Conservation (phyloP, 2,888 invertebrate genomes). For the Volucella bombylans region DNA sequence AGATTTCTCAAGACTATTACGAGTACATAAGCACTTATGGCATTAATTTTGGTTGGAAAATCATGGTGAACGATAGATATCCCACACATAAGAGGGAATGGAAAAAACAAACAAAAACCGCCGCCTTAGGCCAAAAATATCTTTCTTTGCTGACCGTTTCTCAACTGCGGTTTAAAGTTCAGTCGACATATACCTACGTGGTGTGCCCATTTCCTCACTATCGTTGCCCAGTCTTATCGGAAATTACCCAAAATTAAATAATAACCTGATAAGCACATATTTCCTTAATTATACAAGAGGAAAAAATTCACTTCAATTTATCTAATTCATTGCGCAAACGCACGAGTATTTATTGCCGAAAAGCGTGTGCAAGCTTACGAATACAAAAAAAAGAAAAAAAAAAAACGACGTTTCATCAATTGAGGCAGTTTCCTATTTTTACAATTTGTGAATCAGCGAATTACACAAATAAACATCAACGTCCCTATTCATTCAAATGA, state of each 20-base stretch:
- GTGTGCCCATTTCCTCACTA: background rate
- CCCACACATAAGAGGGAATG: no score
- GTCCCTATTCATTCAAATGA: background rate
- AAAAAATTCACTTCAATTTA: slow-evolving; percentile 10
- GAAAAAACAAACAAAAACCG: no score
- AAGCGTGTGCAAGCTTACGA: background rate
- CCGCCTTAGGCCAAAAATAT: no score
- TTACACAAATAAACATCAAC: slow-evolving; percentile 42
- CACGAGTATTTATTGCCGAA: background rate
- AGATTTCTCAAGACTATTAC: no score
- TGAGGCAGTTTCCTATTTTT: slow-evolving; percentile 27
- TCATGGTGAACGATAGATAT: no score
- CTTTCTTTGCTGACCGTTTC: background rate
- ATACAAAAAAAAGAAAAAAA: no score
- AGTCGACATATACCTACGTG: background rate
- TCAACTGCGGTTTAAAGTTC: slow-evolving; percentile 17
- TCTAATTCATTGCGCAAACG: slow-evolving; percentile 16
- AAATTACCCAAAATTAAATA: slow-evolving; percentile 54
- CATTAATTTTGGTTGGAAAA: no score
- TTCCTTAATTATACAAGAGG: slow-evolving; percentile 24
- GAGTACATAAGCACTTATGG: no score
- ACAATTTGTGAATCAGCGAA: slow-evolving; percentile 33
- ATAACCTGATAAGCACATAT: slow-evolving; percentile 38
- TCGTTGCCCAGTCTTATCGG: slow-evolving; percentile 20
- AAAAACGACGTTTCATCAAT: background rate